phyloP scores from a whole-genome alignment of 2,113 vertebrate species.

The Lycocorax pyrrhopterus region DNA sequence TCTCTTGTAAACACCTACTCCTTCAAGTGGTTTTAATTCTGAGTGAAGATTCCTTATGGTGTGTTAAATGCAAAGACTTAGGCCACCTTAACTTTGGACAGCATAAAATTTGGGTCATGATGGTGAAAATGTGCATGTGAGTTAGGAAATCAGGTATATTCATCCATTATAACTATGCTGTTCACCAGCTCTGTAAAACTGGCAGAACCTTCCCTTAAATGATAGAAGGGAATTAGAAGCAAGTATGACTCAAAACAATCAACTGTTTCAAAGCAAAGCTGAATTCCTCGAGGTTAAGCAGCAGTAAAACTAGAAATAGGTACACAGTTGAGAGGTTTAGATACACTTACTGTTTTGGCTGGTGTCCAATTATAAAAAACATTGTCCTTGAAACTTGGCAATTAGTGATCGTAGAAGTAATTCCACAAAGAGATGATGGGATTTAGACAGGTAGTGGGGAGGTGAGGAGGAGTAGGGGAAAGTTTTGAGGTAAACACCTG shows the following conservation, averaged over 20 bases:
- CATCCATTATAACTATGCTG: background rate
- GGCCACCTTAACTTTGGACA: background rate
- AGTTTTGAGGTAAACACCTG: background rate
- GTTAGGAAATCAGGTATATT: slow-evolving; percentile 6
- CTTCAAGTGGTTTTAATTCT: background rate
- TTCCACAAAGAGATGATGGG: background rate
- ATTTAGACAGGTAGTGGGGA: background rate
- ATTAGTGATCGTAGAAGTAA: background rate
- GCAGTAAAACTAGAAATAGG: slow-evolving; percentile 20
- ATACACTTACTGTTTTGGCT: background rate
- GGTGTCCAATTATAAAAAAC: background rate
- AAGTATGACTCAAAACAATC: slow-evolving; percentile 11
- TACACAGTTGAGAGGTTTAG: background rate
- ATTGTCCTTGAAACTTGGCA: background rate
- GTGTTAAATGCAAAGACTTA: background rate
- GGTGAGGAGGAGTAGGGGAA: background rate
- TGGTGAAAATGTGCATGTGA: background rate
- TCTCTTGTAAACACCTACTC: background rate
- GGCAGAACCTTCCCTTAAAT: background rate
- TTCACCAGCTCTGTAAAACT: background rate
- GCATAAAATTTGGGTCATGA: background rate
- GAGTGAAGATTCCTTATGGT: background rate
- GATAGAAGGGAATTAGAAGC: slow-evolving; percentile 24
- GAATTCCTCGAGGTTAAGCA: slow-evolving; percentile 13
- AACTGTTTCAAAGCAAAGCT: slow-evolving; percentile 46